Percentiles rank a stretch among this genome's conserved stretches.
These are phyloP conservation scores for Cantharis rufa DNA, from an alignment of 2,888 invertebrate species.

Conservation along the genomic window DNA sequence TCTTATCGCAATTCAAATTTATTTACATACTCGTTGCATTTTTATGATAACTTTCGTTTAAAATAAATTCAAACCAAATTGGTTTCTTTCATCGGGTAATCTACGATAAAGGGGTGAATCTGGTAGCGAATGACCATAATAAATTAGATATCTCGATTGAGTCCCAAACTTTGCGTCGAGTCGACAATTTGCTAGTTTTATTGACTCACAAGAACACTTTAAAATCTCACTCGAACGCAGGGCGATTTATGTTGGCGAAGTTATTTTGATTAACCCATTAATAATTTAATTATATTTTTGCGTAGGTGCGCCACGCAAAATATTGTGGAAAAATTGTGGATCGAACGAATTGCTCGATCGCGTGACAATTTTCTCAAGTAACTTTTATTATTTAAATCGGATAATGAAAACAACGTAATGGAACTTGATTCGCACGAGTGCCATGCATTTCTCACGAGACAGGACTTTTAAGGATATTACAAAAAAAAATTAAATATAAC, in stretches of 20 bases:
- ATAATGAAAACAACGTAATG: constrained; percentile 34
- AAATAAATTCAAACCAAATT: constrained; percentile 3
- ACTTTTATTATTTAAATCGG: constrained; percentile 37
- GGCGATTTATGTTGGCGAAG: not conserved
- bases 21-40: not conserved
- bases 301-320: constrained; percentile 21
- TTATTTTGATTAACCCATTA: not conserved
- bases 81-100: constrained; percentile 5
- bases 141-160: constrained; percentile 31
- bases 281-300: not conserved
- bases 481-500: not conserved
- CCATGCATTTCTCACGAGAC: constrained; percentile 21
- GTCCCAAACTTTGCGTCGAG: constrained; percentile 29
- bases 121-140: constrained; percentile 22
- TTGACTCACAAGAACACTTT: constrained; percentile 20
- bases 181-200: constrained; percentile 32
- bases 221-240: not conserved
- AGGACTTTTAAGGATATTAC: constrained; percentile 5
- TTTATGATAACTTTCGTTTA: not conserved
- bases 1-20: not conserved
- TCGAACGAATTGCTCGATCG: constrained; percentile 34
- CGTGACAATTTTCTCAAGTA: constrained; percentile 35
- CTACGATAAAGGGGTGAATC: constrained; percentile 13
- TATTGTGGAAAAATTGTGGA: constrained; percentile 30
- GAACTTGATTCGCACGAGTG: constrained; percentile 26